Conservation (phyloP, 2,797 vertebrate genomes). For the Graptemys geographica region DNA sequence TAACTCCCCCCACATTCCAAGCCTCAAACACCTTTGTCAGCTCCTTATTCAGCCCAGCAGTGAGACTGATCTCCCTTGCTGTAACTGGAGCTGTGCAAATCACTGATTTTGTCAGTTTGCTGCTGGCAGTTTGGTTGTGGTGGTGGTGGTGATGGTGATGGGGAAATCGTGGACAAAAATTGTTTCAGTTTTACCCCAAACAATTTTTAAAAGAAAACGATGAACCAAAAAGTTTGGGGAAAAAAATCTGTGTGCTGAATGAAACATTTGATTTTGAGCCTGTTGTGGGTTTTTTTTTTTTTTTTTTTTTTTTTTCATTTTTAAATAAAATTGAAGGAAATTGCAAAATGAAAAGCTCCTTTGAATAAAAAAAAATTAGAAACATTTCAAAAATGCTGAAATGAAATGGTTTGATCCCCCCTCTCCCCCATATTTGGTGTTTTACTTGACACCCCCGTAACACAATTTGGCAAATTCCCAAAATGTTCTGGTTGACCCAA, state of each 20-base stretch:
- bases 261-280: not conserved
- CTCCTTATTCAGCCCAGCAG: not conserved
- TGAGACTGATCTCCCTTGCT: no score
- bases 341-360: not conserved
- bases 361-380: not conserved
- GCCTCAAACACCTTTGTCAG: not conserved
- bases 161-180: not conserved
- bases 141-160: fast-evolving
- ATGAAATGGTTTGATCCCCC: not conserved
- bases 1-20: not conserved
- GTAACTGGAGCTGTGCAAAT: not conserved
- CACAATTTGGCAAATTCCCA: not conserved
- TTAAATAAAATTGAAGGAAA: not conserved
- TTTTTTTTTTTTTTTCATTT: not conserved
- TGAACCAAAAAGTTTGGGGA: no score
- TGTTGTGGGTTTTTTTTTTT: no score
- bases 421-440: not conserved
- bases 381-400: not conserved
- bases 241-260: not conserved
- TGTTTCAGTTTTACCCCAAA: not conserved
- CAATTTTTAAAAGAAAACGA: not conserved
- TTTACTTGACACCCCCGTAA: not conserved
- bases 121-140: not conserved
- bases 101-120: not conserved
- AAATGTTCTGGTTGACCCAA: not conserved